phyloP scores from a whole-genome alignment of 2,888 invertebrate genomes.

The Chrysotoxum bicinctum region DNA sequence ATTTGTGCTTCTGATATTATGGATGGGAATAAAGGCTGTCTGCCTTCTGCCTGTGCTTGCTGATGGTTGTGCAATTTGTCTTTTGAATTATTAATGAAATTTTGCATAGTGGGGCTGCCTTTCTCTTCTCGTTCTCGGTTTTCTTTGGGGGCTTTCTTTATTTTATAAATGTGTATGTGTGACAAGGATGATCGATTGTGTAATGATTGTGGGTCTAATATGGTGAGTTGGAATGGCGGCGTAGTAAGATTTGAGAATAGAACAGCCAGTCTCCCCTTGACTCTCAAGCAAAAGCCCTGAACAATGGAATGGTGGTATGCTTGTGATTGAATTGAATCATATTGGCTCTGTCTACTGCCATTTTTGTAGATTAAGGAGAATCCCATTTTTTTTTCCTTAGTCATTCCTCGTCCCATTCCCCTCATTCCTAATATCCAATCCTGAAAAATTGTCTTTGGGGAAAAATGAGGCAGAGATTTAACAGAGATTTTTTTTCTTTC shows the following conservation, averaged over 20 bases:
- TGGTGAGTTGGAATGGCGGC: background rate
- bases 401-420: background rate
- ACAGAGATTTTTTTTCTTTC: constrained; percentile 48
- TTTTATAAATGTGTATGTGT: constrained; percentile 23
- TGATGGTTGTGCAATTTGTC: constrained; percentile 77
- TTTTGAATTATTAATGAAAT: constrained; percentile 80
- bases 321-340: constrained; percentile 67
- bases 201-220: constrained; percentile 62
- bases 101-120: constrained; percentile 52
- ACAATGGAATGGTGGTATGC: constrained; percentile 49
- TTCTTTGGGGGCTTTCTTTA: constrained; percentile 36
- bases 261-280: background rate
- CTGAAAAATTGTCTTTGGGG: constrained; percentile 38
- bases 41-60: constrained; percentile 17
- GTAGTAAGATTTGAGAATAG: background rate
- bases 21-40: constrained; percentile 2
- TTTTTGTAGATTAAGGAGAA: constrained; percentile 60
- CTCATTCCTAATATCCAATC: constrained; percentile 9
- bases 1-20: constrained; percentile 6
- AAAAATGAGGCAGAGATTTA: constrained; percentile 45
- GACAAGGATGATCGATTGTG: constrained; percentile 68
- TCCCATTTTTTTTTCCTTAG: constrained; percentile 5
- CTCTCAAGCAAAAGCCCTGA: constrained; percentile 1
- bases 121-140: constrained; percentile 42
- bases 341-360: constrained; percentile 61